These are phyloP conservation scores for Cheilosia vulpina DNA, from an alignment of 2,888 invertebrate genomes.

Conservation along the genomic window DNA sequence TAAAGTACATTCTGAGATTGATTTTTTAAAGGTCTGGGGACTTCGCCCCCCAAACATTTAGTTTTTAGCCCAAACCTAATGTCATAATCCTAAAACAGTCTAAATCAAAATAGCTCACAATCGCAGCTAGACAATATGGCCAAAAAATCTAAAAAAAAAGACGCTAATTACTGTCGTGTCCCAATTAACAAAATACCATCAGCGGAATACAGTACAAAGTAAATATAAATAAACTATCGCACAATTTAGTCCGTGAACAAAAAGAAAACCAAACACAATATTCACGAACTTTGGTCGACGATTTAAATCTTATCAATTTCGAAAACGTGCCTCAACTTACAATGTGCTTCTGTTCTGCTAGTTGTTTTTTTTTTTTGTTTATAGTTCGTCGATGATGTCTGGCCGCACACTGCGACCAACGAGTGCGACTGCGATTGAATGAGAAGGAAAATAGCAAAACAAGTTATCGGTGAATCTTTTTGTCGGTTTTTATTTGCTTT, in stretches of 20 bases:
- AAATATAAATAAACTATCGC: constrained; percentile 33
- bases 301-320: constrained; percentile 49
- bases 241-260: no score
- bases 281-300: constrained; percentile 9
- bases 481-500: not conserved
- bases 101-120: no score
- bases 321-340: constrained; percentile 53
- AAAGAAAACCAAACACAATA: no score
- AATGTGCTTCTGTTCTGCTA: constrained; percentile 3
- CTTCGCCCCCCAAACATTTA: no score
- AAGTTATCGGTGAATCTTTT: constrained; percentile 9
- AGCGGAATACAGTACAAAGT: constrained; percentile 17
- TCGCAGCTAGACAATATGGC: no score
- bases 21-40: no score
- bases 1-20: no score
- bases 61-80: no score
- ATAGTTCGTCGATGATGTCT: constrained; percentile 21
- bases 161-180: constrained; percentile 22
- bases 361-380: constrained; percentile 12
- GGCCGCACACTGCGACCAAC: constrained; percentile 40
- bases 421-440: no score
- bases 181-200: constrained; percentile 13
- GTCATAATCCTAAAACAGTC: no score
- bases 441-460: not conserved
- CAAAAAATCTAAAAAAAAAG: constrained; percentile 21